phyloP scores from a whole-genome alignment of 2,797 vertebrate genomes.

The Amazona finschi region DNA sequence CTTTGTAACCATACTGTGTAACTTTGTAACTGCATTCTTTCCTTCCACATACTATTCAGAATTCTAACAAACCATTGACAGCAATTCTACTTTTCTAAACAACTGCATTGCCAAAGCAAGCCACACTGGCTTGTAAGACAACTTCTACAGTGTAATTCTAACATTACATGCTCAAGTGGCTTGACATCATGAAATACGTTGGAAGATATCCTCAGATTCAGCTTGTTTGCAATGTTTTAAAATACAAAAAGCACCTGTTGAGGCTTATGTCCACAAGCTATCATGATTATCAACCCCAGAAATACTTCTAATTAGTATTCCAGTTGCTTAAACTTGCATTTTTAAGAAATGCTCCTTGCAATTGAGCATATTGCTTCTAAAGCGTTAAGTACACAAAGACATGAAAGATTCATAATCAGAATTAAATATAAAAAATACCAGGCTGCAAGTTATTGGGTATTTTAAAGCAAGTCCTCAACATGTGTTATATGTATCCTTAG shows the following conservation, averaged over 20 bases:
- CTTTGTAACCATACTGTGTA: background rate
- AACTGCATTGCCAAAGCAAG: background rate
- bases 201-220: background rate
- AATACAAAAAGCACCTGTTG: background rate
- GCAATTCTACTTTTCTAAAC: background rate
- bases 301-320: background rate
- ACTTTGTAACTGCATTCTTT: background rate
- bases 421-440: background rate
- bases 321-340: background rate
- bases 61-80: background rate
- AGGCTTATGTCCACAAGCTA: background rate
- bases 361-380: background rate
- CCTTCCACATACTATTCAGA: background rate
- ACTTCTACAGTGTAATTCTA: background rate
- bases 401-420: background rate
- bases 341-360: background rate
- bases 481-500: background rate
- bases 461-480: background rate
- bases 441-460: background rate
- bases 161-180: background rate
- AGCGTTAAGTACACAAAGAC: background rate
- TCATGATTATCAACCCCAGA: background rate
- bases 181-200: background rate
- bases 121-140: background rate
- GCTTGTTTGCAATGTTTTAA: background rate